Evolutionary conservation across 2,888 invertebrate genomes (phyloP), one percentile per base, ranked within the genome.

Genomic region (Acanthosepion esculentum): DNA sequence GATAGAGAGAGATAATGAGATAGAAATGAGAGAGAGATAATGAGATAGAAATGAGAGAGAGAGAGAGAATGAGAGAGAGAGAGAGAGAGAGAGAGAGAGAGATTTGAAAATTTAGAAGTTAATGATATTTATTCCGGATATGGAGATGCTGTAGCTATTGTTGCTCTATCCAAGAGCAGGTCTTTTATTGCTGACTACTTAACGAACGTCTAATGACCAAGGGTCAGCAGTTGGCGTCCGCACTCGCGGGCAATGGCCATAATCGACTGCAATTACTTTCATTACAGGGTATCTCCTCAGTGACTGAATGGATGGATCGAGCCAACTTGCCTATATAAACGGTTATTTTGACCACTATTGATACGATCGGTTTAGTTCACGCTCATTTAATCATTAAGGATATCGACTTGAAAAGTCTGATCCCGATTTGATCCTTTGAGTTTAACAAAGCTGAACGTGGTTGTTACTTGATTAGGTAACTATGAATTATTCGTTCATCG

Each of bases 181-280:
- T n/a, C 78, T 78, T 78, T 78, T 78, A 78, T 78, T 78, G 78
- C 78, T 78, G 78, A 78, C 78, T 33, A 33, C 78, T 12, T 78
- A 78, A n/a, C 78, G 78, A 78, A n/a, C 78, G 12, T 33, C 78
- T 78, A 78, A 78, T 78, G 78, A 78, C 78, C 78, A 78, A 78
- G n/a, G 78, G 78, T 33, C 78, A 78, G 78, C 78, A 78, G 78
- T 78, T 78, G 78, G 78, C 78, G 78, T 78, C 78, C 78, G 78
- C n/a, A 78, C 78, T n/a, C n/a, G 15, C 78, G 78, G 15, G 78
- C n/a, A n/a, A 78, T 78, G 78, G 15, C n/a, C n/a, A n/a, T 78
- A 78, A 78, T 78, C 78, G 78, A 2, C n/a, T n/a, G 78, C 78
- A 78, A 78, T 78, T 78, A 78, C n/a, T 78, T 33, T 78, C 78